These are phyloP conservation scores for Chrysodeixis includens DNA, from an alignment of 2,888 invertebrate genomes.

Conservation along the genomic window DNA sequence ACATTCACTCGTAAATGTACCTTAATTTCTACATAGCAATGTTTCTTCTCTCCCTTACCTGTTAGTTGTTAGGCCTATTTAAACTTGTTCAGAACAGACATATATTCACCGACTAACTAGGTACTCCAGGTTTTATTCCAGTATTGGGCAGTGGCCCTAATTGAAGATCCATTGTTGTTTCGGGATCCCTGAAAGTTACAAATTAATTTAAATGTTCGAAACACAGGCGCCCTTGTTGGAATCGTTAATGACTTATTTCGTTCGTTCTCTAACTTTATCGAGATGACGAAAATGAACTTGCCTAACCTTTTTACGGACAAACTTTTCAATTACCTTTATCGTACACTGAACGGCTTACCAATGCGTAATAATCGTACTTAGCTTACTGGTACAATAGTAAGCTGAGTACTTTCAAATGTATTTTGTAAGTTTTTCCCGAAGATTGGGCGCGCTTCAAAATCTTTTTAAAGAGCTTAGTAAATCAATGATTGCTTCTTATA, in stretches of 20 bases:
- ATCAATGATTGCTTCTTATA: too few species aligned
- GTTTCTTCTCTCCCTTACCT: neutral
- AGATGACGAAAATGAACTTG: constrained; percentile 64
- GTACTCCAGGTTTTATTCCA: constrained; percentile 62
- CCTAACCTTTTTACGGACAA: constrained; percentile 21
- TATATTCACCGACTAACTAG: constrained; percentile 35
- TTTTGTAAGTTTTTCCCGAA: neutral
- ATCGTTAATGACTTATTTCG: constrained; percentile 74
- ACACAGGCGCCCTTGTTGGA: constrained; percentile 66
- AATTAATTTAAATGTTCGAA: constrained; percentile 80
- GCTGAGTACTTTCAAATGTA: too few species aligned
- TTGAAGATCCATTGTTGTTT: constrained; percentile 69
- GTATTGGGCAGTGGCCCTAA: constrained; percentile 66
- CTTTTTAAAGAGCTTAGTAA: too few species aligned
- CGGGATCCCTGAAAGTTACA: constrained; percentile 74
- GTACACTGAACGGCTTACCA: neutral
- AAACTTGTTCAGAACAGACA: neutral
- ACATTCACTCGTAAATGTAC: neutral
- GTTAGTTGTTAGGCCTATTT: neutral
- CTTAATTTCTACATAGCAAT: neutral
- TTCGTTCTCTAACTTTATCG: constrained; percentile 64
- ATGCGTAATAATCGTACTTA: neutral
- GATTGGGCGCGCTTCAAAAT: neutral
- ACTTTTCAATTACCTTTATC: constrained; percentile 20
- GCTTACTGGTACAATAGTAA: too few species aligned